phyloP scores from a whole-genome alignment of 2,797 vertebrate genomes.

The Gila robusta region DNA sequence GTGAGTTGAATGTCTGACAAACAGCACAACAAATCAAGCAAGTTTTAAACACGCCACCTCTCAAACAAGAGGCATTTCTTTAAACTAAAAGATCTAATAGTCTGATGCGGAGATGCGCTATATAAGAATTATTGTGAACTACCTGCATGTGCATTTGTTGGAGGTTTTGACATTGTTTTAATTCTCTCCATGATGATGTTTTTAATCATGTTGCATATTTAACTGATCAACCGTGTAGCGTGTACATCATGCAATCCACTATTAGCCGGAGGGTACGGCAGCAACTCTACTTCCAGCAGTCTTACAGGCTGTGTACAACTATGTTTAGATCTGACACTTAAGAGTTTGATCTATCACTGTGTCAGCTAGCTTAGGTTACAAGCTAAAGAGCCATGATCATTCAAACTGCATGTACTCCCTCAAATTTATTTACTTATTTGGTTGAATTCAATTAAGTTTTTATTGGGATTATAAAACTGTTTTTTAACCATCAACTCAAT shows the following conservation, averaged over 20 bases:
- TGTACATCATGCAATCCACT: slow-evolving; percentile 7
- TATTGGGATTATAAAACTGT: background rate
- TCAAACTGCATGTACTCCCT: background rate
- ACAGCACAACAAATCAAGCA: background rate
- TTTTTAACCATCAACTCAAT: background rate
- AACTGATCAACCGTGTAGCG: background rate
- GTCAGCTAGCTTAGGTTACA: slow-evolving; percentile 32
- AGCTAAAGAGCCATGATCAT: background rate
- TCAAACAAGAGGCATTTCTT: background rate
- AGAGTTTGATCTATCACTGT: slow-evolving; percentile 43
- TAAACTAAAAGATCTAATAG: background rate
- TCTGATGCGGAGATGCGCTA: background rate
- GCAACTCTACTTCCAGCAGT: background rate
- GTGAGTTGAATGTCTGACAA: background rate
- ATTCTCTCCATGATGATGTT: background rate
- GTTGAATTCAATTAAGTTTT: background rate
- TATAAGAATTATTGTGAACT: background rate
- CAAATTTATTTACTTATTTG: background rate
- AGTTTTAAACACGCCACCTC: background rate
- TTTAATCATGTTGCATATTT: background rate
- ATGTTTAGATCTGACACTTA: slow-evolving; percentile 51
- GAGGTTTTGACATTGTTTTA: background rate
- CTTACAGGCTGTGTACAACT: background rate
- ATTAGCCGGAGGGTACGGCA: background rate
- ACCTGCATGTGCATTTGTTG: background rate